Evolutionary conservation across 2,888 invertebrate genomes (phyloP), one percentile per base, ranked within the genome.

Genomic region (Pardosa pseudoannulata): DNA sequence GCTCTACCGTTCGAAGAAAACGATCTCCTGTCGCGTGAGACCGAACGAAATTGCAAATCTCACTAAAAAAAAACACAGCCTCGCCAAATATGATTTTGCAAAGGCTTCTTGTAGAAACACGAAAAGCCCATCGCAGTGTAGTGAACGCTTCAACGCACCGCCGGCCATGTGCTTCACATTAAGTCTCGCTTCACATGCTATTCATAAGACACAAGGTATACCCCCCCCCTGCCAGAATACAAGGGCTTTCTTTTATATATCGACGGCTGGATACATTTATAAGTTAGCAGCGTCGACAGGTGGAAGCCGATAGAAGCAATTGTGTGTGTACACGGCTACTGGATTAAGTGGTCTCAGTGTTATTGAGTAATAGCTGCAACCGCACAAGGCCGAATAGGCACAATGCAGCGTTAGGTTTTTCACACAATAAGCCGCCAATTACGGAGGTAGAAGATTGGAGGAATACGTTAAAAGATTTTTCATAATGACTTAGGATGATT

Each of bases 111-210:
- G 23, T 56, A n/a, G 23, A 56, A 11, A 11, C 56, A 56, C 56
- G 56, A 23, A 56, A 23, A n/a, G n/a, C 56, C 5, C 16, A 56
- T 46, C 9, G 11, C 56, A 56, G 5, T 1, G 5, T 1, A 2
- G 46, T 9, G 11, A 5, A 56, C 23, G 19, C 1, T 23, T 56
- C 23, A 19, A 56, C 23, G 56, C 56, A 56, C 56, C 56, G 23
- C 56, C 23, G 56, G 5, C 56, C 56, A 56, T 6, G 56, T 56
- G 56, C 56, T 56, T 19, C 56, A 56, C 23, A 56, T 56, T 56
- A 56, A 23, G 56, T 23, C 23, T 56, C 23, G 56, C 56, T 11
- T 56, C 56, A 56, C 3, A 56, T 56, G 56, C 16, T 56, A 23
- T 56, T 23, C 56, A 23, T 23, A 56, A 56, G 56, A 56, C 56